Evolutionary conservation across 2,797 vertebrate species (phyloP).

Genomic region (Poeciliopsis turneri): DNA sequence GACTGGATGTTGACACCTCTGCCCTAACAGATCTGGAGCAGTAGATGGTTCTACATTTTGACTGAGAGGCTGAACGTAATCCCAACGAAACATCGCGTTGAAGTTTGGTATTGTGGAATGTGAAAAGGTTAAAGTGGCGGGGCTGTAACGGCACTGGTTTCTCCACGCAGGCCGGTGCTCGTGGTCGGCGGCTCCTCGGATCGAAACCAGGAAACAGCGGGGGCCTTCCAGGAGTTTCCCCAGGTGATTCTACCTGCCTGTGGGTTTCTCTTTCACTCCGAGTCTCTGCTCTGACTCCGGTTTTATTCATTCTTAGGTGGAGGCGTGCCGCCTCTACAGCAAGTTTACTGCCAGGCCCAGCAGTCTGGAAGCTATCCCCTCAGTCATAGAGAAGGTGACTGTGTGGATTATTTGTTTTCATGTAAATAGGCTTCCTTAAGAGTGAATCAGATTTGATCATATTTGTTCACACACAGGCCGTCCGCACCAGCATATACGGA

Average conservation of each 20-base stretch:
- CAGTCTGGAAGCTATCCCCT: conserved; percentile 88
- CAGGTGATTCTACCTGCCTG: conserved; percentile 78
- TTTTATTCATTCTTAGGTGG: conserved; percentile 81
- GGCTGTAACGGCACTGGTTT: neutral
- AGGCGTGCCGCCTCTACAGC: conserved; percentile 93
- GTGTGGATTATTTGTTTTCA: neutral
- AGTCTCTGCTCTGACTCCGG: neutral
- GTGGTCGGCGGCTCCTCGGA: conserved; percentile 96
- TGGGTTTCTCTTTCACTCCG: neutral
- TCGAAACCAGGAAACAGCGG: conserved; percentile 91
- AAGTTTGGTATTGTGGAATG: neutral
- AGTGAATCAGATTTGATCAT: neutral
- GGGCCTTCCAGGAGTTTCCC: conserved; percentile 98
- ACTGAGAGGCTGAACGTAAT: neutral
- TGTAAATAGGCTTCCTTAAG: neutral
- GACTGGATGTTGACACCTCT: too few relatives aligned
- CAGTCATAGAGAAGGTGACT: conserved; percentile 91
- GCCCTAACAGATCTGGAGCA: neutral
- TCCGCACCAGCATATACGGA: conserved; percentile 92
- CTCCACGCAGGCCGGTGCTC: conserved; percentile 88
- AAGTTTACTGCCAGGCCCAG: conserved; percentile 92
- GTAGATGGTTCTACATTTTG: neutral
- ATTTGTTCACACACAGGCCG: conserved; percentile 79
- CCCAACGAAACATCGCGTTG: neutral
- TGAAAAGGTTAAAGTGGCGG: neutral